These are phyloP conservation scores for Benitochromis conjunctus DNA, from an alignment of 2,113 vertebrate genomes.

Conservation along the genomic window DNA sequence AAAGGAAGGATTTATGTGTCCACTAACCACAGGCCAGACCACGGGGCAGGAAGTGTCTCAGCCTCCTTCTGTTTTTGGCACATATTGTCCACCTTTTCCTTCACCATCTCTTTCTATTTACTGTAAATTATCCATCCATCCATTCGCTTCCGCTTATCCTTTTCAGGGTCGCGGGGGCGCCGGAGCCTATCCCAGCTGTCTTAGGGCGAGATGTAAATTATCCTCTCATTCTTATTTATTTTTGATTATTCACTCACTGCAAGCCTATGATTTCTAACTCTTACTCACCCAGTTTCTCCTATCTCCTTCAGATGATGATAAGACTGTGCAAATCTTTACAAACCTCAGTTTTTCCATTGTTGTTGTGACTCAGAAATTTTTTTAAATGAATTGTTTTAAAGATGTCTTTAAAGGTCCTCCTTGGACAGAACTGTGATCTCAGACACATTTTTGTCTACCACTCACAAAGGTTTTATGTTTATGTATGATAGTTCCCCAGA, in stretches of 20 bases:
- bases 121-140: background rate
- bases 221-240: background rate
- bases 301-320: background rate
- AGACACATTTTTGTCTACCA: background rate
- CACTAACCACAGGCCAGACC: conserved; percentile 18
- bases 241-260: background rate
- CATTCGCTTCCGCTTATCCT: too few species aligned
- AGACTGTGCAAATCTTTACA: background rate
- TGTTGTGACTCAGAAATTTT: background rate
- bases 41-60: conserved; percentile 23
- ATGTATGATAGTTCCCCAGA: background rate
- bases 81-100: background rate
- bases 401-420: background rate
- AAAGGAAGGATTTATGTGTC: conserved; percentile 31
- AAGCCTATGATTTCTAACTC: background rate
- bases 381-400: background rate
- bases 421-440: background rate
- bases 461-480: background rate
- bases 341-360: background rate
- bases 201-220: too few species aligned
- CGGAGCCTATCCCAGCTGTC: too few species aligned
- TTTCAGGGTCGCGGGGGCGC: too few species aligned
- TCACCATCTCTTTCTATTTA: background rate
- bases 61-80: background rate
- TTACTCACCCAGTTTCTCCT: background rate